Evolutionary conservation across 2,113 vertebrate genomes (phyloP), one percentile per base, ranked within the genome.

Genomic region (Cynoglossus semilaevis): DNA sequence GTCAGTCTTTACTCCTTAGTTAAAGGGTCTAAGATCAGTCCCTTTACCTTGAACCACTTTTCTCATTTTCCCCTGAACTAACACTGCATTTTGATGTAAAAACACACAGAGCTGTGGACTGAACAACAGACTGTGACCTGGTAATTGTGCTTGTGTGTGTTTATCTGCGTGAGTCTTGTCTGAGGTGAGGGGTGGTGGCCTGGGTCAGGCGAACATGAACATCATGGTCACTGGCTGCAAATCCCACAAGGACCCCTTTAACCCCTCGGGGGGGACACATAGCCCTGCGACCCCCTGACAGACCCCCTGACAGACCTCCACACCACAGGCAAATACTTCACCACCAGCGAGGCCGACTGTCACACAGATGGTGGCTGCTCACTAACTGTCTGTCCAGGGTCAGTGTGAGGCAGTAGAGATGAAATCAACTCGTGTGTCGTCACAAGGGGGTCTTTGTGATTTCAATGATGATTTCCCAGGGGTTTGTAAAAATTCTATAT

Each of bases 191-290:
- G 71, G 73, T 82, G 79, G 43, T 64, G 64, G 63, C 73, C 51
- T 56, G 62, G 74, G 70, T 81, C 77, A 87, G 72, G 47, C 58
- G 58, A 67, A 71, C 80, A 86, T 83, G 71, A 29, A 29, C 83
- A 56, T 84, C 67, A 65, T 72, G 73, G 86, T 87, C 86, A 88
- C 66, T 81, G 80, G 47, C 86, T 68, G 77, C 51, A 78, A 81
- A 76, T 58, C 78, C 74, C 80, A 70, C 58, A 69, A 75, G 70
- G 76, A 82, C 64, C 76, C 70, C 64, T 65, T 19, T 37, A 38
- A 52, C 58, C 73, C 68, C 74, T 64, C 47, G 44, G 56, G 56
- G 67, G 48, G 73, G 77, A 83, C 87, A 87, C 85, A 87, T 82
- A 83, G 77, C 63, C 59, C 44, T n/a, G 14, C 49, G 66, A 65